Conservation (phyloP, 2,888 invertebrate species). For the Conistra vaccinii region DNA sequence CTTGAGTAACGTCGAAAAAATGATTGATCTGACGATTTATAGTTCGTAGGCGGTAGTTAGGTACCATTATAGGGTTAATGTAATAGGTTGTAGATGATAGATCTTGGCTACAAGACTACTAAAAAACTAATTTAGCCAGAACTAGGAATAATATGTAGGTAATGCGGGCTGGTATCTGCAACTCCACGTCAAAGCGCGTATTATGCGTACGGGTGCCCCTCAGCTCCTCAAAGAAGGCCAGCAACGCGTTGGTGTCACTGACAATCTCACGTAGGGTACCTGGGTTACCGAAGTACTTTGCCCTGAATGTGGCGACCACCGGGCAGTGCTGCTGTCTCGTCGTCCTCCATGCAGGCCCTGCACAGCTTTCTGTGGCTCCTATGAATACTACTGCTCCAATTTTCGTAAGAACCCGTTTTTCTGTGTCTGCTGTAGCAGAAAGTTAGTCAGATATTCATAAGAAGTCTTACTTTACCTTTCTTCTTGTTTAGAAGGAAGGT, state of each 20-base stretch:
- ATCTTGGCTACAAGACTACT: background rate
- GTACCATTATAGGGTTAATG: background rate
- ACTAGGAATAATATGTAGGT: background rate
- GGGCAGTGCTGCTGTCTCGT: no score
- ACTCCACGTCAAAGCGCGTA: no score
- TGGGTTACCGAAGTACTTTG: no score
- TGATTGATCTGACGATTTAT: conserved; percentile 41
- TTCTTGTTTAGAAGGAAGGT: background rate
- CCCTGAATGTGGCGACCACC: no score
- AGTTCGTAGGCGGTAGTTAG: conserved; percentile 7
- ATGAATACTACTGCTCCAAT: background rate
- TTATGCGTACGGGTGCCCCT: no score
- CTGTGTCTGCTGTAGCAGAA: background rate
- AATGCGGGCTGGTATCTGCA: no score
- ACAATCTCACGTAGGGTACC: no score
- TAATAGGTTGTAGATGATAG: background rate
- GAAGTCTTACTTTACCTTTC: background rate
- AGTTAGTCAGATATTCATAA: background rate
- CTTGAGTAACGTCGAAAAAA: conserved; percentile 43
- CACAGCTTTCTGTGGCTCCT: no score
- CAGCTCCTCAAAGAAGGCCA: no score
- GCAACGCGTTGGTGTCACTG: no score
- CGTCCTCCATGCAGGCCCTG: no score
- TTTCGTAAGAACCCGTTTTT: background rate
- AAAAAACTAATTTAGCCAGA: background rate